Percentiles rank a stretch among this genome's conserved stretches.
These are phyloP conservation scores for Catonia carolina DNA, from an alignment of 2,888 invertebrate genomes.

Conservation along the genomic window DNA sequence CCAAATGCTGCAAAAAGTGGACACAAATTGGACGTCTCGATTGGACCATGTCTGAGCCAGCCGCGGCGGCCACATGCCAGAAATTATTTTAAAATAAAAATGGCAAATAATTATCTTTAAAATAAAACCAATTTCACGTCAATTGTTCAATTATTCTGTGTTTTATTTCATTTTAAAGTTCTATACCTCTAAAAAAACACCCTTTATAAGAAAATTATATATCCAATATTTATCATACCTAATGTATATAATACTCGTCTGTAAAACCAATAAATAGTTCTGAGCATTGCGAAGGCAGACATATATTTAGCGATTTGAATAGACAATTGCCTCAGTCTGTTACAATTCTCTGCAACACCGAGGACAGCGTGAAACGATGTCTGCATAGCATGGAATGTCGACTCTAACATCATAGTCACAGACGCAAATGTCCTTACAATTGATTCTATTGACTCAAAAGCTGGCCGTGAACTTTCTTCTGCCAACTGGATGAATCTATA, in stretches of 20 bases:
- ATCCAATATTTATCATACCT: slow-evolving; percentile 43
- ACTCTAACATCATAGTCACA: slow-evolving; percentile 93
- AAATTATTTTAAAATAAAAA: too few species aligned
- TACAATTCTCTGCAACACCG: slow-evolving; percentile 93
- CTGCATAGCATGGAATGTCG: slow-evolving; percentile 79
- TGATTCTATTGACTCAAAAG: slow-evolving; percentile 92
- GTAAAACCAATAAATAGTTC: slow-evolving; percentile 73
- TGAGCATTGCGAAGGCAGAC: slow-evolving; percentile 77
- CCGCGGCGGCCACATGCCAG: too few species aligned
- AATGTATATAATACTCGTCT: slow-evolving; percentile 63
- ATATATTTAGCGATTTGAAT: slow-evolving; percentile 68
- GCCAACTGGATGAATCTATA: slow-evolving; percentile 76
- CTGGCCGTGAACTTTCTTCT: slow-evolving; percentile 83
- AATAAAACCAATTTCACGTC: too few species aligned
- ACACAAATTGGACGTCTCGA: too few species aligned
- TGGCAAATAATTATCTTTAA: too few species aligned
- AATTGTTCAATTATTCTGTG: too few species aligned
- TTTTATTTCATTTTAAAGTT: too few species aligned
- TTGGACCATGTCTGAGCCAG: too few species aligned
- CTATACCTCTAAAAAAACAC: neutral
- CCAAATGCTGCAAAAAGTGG: too few species aligned
- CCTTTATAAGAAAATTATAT: slow-evolving; percentile 5
- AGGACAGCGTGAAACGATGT: slow-evolving; percentile 93
- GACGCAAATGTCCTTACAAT: slow-evolving; percentile 87
- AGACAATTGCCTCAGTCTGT: slow-evolving; percentile 63